phyloP scores from a whole-genome alignment of 2,888 invertebrate species.

The Horisme vitalbata region DNA sequence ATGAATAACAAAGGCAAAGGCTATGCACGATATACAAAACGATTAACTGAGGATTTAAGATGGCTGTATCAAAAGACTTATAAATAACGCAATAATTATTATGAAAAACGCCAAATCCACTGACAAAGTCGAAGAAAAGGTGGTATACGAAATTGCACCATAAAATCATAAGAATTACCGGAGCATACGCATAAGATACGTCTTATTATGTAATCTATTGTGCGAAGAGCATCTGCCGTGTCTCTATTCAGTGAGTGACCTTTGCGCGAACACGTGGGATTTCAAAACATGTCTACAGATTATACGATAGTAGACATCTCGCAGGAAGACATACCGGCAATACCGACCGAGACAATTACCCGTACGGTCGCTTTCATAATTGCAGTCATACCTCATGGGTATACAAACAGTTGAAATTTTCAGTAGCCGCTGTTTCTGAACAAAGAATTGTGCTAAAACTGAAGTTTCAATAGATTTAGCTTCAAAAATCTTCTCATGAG shows the following conservation, averaged over 20 bases:
- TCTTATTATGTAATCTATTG: constrained; percentile 54
- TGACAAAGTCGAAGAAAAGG: neutral
- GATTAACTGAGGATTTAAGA: no score
- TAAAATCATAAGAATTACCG: constrained; percentile 20
- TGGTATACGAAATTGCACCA: constrained; percentile 30
- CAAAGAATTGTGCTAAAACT: no score
- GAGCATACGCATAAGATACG: constrained; percentile 35
- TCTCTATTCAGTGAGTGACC: constrained; percentile 68
- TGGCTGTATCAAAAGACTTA: no score
- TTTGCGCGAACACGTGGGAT: constrained; percentile 65
- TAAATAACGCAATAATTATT: no score
- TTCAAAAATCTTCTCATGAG: no score
- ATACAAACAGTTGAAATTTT: no score
- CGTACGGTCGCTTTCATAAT: no score
- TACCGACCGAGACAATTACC: neutral
- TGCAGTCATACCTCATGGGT: no score
- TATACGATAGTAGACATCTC: neutral
- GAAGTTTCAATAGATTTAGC: no score
- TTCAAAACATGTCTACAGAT: constrained; percentile 43
- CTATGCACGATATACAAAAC: no score
- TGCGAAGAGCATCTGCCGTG: constrained; percentile 63
- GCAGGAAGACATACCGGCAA: constrained; percentile 4
- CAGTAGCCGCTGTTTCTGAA: no score
- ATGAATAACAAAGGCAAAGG: constrained; percentile 58
- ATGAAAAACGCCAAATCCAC: neutral